Evolutionary conservation across 2,888 invertebrate species (phyloP), one percentile per base, ranked within the genome.

Genomic region (Pinctada fucata): DNA sequence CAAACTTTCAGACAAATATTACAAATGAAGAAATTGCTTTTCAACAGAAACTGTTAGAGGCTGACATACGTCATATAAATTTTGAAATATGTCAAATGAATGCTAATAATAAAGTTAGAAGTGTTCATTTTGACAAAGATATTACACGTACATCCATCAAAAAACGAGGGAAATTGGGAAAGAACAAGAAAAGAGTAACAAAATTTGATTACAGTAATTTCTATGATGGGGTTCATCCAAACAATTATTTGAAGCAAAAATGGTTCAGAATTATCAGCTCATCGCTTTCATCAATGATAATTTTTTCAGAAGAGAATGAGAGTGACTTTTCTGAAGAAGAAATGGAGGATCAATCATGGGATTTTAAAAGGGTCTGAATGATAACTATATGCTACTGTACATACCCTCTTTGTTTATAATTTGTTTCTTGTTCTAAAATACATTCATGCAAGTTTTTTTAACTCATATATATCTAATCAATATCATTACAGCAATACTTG

Each of bases 161-260:
- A 64, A 58, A 73, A 48, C 6, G 48, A 64, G 65, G 72, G n/a
- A 73, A 63, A 13, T 16, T 48, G 4, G 49, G 48, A 31, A 58
- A 65, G 16, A 73, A 48, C 2, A 2, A 8, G 2, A 70, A 69
- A 31, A 75, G 64, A 49, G 49, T 58, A 16, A 47, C 16, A 5
- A 75, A 69, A 58, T 47, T 47, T 51, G 51, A 51, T 48, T 75
- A 58, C 6, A 58, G 58, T 1, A 49, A 75, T 31, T 63, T 75
- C 3, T 75, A 75, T 49, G 75, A 75, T 75, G 75, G 69, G 4
- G 70, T 75, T 13, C 70, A 75, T 69, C 75, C 75, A 13, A 48
- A 51, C 48, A 5, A 13, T 13, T 16, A 8, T 2, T 47, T 75
- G 8, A n/a, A 5, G 69, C 16, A 47, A 13, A 75, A 75, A 73